phyloP scores from a whole-genome alignment of 2,113 vertebrate species.

The Corapipo altera region DNA sequence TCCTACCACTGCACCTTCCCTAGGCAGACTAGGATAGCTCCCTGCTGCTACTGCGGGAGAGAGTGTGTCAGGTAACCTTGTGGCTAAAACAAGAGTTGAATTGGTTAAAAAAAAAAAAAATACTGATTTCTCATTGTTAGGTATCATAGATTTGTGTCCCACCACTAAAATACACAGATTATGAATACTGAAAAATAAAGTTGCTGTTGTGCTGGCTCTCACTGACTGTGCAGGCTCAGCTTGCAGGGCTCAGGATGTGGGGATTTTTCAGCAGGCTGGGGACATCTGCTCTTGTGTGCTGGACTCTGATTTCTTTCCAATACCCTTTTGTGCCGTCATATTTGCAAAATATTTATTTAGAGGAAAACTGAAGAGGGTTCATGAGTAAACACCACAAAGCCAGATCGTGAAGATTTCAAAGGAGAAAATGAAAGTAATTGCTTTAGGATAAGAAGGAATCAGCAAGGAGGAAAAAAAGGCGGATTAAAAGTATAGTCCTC shows the following conservation, averaged over 20 bases:
- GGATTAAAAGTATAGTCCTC: not conserved
- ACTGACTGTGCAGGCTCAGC: not conserved
- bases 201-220: not conserved
- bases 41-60: not conserved
- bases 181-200: not conserved
- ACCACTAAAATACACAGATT: not conserved
- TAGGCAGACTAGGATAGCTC: not conserved
- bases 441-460: constrained; percentile 1
- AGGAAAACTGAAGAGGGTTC: not conserved
- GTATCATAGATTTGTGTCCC: not conserved
- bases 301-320: not conserved
- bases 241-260: not conserved
- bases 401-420: not conserved
- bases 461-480: not conserved
- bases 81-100: not conserved
- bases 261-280: not conserved
- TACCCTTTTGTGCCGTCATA: not conserved
- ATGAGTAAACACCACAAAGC: not conserved
- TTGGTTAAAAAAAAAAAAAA: not conserved
- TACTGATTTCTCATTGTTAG: not conserved
- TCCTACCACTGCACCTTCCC: not conserved
- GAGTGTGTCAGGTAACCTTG: not conserved
- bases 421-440: not conserved
- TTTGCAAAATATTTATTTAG: constrained; percentile 44
- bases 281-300: not conserved